A percentile compares a stretch with the other conserved stretches of the same genome.
These are phyloP conservation scores for Orchestes rusci DNA, from an alignment of 2,888 invertebrate species.

Conservation along the genomic window DNA sequence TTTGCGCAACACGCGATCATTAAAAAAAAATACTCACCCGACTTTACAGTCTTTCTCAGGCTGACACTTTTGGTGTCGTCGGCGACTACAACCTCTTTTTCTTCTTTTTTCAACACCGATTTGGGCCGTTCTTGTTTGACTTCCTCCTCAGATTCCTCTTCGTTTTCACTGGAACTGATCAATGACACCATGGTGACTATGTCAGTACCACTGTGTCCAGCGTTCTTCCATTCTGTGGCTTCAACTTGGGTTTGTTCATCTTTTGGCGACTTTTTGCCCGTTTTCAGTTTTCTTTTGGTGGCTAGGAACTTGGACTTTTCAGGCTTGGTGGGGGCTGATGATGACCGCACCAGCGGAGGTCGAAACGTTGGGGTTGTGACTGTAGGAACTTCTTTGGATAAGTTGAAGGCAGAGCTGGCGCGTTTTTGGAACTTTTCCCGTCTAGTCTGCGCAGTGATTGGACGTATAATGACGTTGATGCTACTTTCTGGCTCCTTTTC, in stretches of 20 bases:
- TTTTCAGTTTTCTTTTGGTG: slow-evolving; percentile 36
- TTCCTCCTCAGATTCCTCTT: slow-evolving; percentile 50
- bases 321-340: slow-evolving; percentile 35
- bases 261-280: slow-evolving; percentile 25
- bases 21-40: too few relatives aligned
- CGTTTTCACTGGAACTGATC: slow-evolving; percentile 56
- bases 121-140: slow-evolving; percentile 28
- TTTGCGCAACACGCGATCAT: too few relatives aligned
- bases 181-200: slow-evolving; percentile 62
- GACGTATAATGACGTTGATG: slow-evolving; percentile 35
- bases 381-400: slow-evolving; percentile 30
- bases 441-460: slow-evolving; percentile 36
- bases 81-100: slow-evolving; percentile 12
- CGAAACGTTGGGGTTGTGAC: slow-evolving; percentile 23
- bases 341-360: slow-evolving; percentile 37
- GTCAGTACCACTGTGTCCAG: slow-evolving; percentile 37
- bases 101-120: slow-evolving; percentile 21
- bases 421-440: slow-evolving; percentile 41
- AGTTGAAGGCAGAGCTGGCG: slow-evolving; percentile 39
- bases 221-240: slow-evolving; percentile 26
- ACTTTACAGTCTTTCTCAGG: slow-evolving; percentile 41
- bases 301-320: slow-evolving; percentile 28
- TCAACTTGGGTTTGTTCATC: slow-evolving; percentile 28
- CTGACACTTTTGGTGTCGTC: slow-evolving; percentile 33
- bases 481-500: slow-evolving; percentile 24